phyloP scores from a whole-genome alignment of 35 echinoderm and acorn worm species.

The Chiridota heheva region DNA sequence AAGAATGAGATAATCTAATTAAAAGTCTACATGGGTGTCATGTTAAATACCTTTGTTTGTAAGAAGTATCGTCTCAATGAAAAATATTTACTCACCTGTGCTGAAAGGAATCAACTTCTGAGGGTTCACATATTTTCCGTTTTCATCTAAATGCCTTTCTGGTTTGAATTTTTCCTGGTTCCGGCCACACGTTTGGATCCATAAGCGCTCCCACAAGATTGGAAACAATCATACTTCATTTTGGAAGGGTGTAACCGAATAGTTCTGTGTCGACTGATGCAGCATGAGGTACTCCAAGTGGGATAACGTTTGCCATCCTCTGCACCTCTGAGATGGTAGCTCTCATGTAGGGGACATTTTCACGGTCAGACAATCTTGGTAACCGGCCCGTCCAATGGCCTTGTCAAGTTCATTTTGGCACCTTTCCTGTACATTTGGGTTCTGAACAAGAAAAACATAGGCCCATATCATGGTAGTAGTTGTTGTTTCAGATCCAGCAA shows the following conservation, averaged over 20 bases:
- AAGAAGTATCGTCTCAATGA: no score
- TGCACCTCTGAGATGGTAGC: slow-evolving; percentile 49
- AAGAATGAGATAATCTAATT: no score
- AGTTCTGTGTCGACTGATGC: slow-evolving; percentile 29
- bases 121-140: slow-evolving; percentile 12
- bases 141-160: slow-evolving; percentile 48
- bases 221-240: slow-evolving; percentile 56
- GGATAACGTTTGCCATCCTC: slow-evolving; percentile 31
- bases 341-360: slow-evolving; percentile 49
- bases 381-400: slow-evolving; percentile 54
- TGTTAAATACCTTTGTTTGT: no score
- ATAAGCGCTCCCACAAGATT: slow-evolving; percentile 42
- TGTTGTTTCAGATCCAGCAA: slow-evolving; percentile 72
- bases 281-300: slow-evolving; percentile 41
- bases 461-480: slow-evolving; percentile 54
- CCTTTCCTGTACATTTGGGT: slow-evolving; percentile 59
- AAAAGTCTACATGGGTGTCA: no score
- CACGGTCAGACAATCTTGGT: slow-evolving; percentile 46
- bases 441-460: slow-evolving; percentile 46
- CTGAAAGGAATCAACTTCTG: slow-evolving; percentile 35
- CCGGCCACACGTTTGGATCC: slow-evolving; percentile 25
- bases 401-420: slow-evolving; percentile 50
- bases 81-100: slow-evolving; percentile 50
- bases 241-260: slow-evolving; percentile 51
- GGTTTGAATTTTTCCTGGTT: slow-evolving; percentile 50